These are phyloP conservation scores for Macrostomum lignano DNA, from an alignment of 1,140 invertebrate species.

Conservation along the genomic window DNA sequence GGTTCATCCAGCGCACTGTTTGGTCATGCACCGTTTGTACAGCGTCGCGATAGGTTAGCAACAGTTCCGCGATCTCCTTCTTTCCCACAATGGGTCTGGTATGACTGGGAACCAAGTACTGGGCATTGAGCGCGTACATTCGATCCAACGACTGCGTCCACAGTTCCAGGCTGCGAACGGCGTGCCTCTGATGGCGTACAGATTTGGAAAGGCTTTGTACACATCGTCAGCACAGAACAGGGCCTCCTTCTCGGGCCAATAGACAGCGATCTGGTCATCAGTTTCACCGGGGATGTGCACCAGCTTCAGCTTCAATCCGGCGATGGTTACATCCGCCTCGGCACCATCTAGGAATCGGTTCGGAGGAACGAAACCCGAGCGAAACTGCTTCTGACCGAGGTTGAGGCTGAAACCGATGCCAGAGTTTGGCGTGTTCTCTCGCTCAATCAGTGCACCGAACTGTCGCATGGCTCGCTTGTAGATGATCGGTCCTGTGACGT, in stretches of 20 bases:
- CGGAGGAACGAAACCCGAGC: conserved; percentile 9
- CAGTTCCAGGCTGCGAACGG: conserved; percentile 10
- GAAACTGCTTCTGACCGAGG: conserved; percentile 6
- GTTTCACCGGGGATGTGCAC: conserved; percentile 18
- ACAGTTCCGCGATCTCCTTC: too few species aligned
- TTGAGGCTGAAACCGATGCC: conserved; percentile 11
- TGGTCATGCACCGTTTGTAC: too few species aligned
- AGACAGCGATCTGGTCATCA: conserved; percentile 15
- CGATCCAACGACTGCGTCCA: conserved; percentile 13
- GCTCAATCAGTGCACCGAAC: too few species aligned
- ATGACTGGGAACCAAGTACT: conserved; percentile 13
- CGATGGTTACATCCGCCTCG: conserved; percentile 9
- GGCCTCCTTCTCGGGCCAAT: conserved; percentile 11
- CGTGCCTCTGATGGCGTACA: conserved; percentile 17
- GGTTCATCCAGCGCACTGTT: too few species aligned
- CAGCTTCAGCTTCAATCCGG: conserved; percentile 11
- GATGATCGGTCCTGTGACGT: too few species aligned
- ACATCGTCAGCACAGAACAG: conserved; percentile 14
- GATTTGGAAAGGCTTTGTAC: conserved; percentile 15
- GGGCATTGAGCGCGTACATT: conserved; percentile 11
- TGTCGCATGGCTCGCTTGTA: conserved; percentile 11
- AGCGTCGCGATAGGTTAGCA: too few species aligned
- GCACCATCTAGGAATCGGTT: conserved; percentile 10
- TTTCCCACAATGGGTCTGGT: too few species aligned
- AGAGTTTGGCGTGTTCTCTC: conserved; percentile 9